phyloP scores from a whole-genome alignment of 2,797 vertebrate genomes.

The Hephaestus fuliginosus region DNA sequence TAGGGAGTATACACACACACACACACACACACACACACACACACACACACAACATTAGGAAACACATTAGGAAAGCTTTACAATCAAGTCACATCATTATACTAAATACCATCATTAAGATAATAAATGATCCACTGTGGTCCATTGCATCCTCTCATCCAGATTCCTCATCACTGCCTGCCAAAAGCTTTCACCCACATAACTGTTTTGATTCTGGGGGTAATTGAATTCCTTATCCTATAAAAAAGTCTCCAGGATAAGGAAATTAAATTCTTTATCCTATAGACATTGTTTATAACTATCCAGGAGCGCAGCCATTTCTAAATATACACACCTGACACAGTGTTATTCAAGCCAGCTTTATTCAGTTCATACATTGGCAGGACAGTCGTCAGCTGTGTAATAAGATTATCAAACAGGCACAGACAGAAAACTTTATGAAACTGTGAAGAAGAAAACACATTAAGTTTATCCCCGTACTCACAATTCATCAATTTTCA shows the following conservation, averaged over 20 bases:
- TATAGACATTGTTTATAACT: not conserved
- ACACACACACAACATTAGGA: not conserved
- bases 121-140: constrained; percentile 54
- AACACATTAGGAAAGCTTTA: not conserved
- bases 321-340: constrained; percentile 1
- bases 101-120: not conserved
- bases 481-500: not conserved
- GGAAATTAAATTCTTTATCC: not conserved
- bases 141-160: constrained; percentile 88
- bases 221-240: constrained; percentile 16
- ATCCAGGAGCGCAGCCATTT: not conserved
- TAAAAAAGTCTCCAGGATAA: not conserved
- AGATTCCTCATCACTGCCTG: constrained; percentile 91
- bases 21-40: too few species aligned
- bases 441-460: not conserved
- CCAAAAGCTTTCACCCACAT: constrained; percentile 93
- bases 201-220: constrained; percentile 71
- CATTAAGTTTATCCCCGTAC: not conserved
- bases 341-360: not conserved
- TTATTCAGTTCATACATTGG: constrained; percentile 21
- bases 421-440: not conserved
- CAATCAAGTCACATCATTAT: not conserved
- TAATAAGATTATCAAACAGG: constrained; percentile 5
- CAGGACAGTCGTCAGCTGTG: not conserved
- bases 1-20: not conserved